phyloP scores from a whole-genome alignment of 1,140 invertebrate species.

The Radopholus similis region DNA sequence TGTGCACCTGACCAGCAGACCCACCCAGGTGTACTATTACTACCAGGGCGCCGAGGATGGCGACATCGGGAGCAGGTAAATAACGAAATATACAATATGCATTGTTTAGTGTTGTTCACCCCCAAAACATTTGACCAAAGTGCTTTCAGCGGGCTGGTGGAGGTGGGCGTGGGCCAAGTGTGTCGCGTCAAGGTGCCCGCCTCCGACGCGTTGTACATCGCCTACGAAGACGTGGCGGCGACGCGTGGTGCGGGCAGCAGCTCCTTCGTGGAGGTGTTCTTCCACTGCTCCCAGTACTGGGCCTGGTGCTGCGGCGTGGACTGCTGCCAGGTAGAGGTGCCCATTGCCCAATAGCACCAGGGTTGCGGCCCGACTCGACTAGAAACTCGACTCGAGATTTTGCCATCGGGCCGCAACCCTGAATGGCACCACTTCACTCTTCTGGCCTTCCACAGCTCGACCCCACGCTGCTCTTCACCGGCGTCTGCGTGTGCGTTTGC shows the following conservation, averaged over 20 bases:
- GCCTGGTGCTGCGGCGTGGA: slow-evolving; percentile 16
- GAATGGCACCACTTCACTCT: neutral
- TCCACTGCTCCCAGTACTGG: slow-evolving; percentile 17
- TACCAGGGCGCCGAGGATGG: neutral
- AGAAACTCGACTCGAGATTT: too few relatives aligned
- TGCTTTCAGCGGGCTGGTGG: neutral
- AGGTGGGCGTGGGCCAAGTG: slow-evolving; percentile 1
- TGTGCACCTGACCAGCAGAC: slow-evolving; percentile 16
- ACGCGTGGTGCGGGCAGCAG: neutral
- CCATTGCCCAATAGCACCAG: neutral
- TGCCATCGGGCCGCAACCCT: too few relatives aligned
- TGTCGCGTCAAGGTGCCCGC: slow-evolving; percentile 11
- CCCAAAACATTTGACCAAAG: too few relatives aligned
- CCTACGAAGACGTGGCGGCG: slow-evolving; percentile 3
- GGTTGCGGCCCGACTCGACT: too few relatives aligned
- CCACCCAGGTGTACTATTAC: slow-evolving; percentile 15
- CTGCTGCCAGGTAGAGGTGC: neutral
- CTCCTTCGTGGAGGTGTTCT: slow-evolving; percentile 2
- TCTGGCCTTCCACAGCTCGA: neutral
- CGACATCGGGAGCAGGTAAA: neutral
- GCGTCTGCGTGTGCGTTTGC: neutral
- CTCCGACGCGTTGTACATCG: slow-evolving; percentile 7
- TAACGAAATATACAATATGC: neutral
- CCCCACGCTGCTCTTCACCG: slow-evolving; percentile 5
- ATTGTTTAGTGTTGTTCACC: too few relatives aligned